phyloP scores from a whole-genome alignment of 1,140 invertebrate species.

The Carposina sasakii region DNA sequence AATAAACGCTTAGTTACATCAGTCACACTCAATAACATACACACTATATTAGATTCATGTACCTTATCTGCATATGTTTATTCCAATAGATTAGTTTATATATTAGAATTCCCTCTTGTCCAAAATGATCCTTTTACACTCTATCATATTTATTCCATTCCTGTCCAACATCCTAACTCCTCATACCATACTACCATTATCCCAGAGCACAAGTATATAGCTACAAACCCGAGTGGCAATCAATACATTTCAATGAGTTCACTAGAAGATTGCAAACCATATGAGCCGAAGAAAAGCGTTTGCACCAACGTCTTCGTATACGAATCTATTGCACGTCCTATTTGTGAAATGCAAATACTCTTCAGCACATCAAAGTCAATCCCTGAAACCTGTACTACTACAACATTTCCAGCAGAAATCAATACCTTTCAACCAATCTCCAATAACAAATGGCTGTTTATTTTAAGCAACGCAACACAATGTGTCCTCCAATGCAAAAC shows the following conservation, averaged over 20 bases:
- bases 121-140: slow-evolving; percentile 18
- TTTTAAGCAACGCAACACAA: slow-evolving; percentile 13
- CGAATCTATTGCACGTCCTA: slow-evolving; percentile 18
- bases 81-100: slow-evolving; percentile 25
- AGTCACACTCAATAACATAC: slow-evolving; percentile 19
- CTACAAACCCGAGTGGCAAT: slow-evolving; percentile 22
- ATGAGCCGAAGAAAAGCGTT: slow-evolving; percentile 13
- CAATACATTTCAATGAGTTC: slow-evolving; percentile 23
- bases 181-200: slow-evolving; percentile 25
- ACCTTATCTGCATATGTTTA: slow-evolving; percentile 24
- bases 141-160: slow-evolving; percentile 27
- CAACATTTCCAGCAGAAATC: slow-evolving; percentile 26
- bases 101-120: slow-evolving; percentile 28
- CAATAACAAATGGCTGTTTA: slow-evolving; percentile 30
- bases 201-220: slow-evolving; percentile 29
- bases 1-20: slow-evolving; percentile 18
- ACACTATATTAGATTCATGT: slow-evolving; percentile 27
- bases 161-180: slow-evolving; percentile 27
- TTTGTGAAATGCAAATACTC: slow-evolving; percentile 26
- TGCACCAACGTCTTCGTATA: slow-evolving; percentile 21
- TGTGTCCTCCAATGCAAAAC: slow-evolving; percentile 21
- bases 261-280: slow-evolving; percentile 25
- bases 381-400: slow-evolving; percentile 15
- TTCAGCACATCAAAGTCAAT: slow-evolving; percentile 11
- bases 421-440: slow-evolving; percentile 21